These are phyloP conservation scores for Drosophila silvestris DNA, from an alignment of 2,888 invertebrate species.

Conservation along the genomic window DNA sequence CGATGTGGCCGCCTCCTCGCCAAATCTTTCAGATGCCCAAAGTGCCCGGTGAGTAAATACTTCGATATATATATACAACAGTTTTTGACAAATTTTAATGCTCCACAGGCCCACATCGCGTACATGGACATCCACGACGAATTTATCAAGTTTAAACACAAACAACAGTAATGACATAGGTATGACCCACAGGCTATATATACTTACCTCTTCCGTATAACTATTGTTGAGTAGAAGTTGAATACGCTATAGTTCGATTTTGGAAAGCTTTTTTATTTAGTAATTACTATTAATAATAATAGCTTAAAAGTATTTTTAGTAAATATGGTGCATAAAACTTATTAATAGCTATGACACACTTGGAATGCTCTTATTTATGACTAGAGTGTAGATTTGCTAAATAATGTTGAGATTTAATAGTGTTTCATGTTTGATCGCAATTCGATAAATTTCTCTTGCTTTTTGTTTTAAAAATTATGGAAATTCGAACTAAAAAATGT, in stretches of 20 bases:
- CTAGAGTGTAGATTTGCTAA: slow-evolving; percentile 4
- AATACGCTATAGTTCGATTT: neutral
- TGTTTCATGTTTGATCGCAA: neutral
- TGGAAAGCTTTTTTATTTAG: neutral
- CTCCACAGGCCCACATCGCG: slow-evolving; percentile 85
- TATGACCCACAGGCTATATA: slow-evolving; percentile 55
- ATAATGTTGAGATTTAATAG: neutral
- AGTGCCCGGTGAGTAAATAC: slow-evolving; percentile 86
- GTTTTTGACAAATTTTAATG: neutral
- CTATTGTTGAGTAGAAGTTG: neutral
- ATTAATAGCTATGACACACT: neutral
- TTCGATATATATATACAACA: neutral
- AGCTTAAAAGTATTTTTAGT: slow-evolving; percentile 1
- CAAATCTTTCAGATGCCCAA: slow-evolving; percentile 90
- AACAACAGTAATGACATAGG: slow-evolving; percentile 83
- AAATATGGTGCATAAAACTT: neutral
- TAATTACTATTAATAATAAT: neutral
- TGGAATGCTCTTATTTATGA: slow-evolving; percentile 18
- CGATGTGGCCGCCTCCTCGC: slow-evolving; percentile 91
- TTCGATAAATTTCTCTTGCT: neutral
- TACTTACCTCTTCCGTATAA: neutral
- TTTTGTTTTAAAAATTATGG: neutral
- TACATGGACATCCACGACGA: slow-evolving; percentile 92
- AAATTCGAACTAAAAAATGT: neutral
- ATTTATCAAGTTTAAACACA: slow-evolving; percentile 86